phyloP scores from a whole-genome alignment of 1,140 invertebrate genomes.

The Belonocnema kinseyi region DNA sequence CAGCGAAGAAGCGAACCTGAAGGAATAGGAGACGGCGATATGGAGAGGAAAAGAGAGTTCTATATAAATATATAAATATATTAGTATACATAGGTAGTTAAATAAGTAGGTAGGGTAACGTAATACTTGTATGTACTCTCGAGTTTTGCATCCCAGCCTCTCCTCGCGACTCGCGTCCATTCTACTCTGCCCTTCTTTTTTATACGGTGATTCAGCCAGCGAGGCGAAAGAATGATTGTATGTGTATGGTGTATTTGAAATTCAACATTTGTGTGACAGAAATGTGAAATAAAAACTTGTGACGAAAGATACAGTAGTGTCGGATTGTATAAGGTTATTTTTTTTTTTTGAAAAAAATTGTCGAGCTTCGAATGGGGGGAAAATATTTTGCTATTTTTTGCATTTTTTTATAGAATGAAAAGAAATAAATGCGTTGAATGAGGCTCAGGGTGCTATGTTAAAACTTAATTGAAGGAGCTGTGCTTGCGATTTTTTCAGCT shows the following conservation, averaged over 20 bases:
- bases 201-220: constrained; percentile 37
- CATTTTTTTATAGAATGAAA: too few species aligned
- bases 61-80: constrained; percentile 39
- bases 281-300: too few species aligned
- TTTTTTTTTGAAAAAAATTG: too few species aligned
- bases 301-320: too few species aligned
- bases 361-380: too few species aligned
- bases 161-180: neutral
- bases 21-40: constrained; percentile 9
- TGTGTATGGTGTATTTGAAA: constrained; percentile 5
- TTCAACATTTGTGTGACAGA: neutral
- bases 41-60: neutral
- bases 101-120: constrained; percentile 17
- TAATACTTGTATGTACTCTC: constrained; percentile 12
- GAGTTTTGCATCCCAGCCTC: constrained; percentile 8
- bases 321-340: too few species aligned
- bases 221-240: constrained; percentile 5
- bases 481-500: too few species aligned
- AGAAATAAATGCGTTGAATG: too few species aligned
- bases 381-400: too few species aligned
- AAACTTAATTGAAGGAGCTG: too few species aligned
- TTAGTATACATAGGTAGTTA: constrained; percentile 38
- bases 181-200: constrained; percentile 37
- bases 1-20: neutral
- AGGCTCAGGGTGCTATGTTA: too few species aligned